phyloP scores from a whole-genome alignment of 1,140 invertebrate species.

The Teleogryllus occipitalis region DNA sequence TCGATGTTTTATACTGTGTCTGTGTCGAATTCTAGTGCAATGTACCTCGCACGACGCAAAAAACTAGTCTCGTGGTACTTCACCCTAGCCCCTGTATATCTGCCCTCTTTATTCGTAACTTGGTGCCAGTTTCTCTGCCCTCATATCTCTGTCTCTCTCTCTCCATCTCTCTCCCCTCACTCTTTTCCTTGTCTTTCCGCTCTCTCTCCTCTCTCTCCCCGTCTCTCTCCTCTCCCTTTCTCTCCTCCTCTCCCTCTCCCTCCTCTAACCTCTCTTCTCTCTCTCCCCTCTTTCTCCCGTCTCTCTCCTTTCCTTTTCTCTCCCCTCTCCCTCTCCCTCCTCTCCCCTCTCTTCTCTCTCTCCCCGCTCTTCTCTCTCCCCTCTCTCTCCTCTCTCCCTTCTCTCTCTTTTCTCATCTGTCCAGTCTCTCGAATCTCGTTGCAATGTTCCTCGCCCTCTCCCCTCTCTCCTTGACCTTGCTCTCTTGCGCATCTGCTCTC shows the following conservation, averaged over 20 bases:
- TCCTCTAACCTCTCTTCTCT: background rate
- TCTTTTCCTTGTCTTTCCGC: conserved; percentile 19
- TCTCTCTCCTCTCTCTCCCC: conserved; percentile 3
- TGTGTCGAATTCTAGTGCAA: too few species aligned
- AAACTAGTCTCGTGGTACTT: background rate
- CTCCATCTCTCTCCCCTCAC: background rate
- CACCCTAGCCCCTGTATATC: background rate
- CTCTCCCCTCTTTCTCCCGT: background rate
- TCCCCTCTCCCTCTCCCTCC: conserved; percentile 16
- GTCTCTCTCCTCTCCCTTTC: conserved; percentile 7
- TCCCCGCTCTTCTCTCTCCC: conserved; percentile 8
- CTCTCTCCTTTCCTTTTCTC: conserved; percentile 4
- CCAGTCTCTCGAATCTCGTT: background rate
- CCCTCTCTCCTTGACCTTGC: background rate
- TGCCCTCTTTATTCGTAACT: background rate
- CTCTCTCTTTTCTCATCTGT: background rate
- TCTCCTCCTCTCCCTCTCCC: conserved; percentile 10
- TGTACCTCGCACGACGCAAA: too few species aligned
- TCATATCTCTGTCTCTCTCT: background rate
- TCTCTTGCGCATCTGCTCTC: background rate
- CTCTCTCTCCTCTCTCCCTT: background rate
- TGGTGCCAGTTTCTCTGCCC: background rate
- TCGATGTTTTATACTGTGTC: too few species aligned
- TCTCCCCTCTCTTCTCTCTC: conserved; percentile 9
- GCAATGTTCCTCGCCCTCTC: background rate